Conservation (phyloP, 2,888 invertebrate species). For the Meganola albula region DNA sequence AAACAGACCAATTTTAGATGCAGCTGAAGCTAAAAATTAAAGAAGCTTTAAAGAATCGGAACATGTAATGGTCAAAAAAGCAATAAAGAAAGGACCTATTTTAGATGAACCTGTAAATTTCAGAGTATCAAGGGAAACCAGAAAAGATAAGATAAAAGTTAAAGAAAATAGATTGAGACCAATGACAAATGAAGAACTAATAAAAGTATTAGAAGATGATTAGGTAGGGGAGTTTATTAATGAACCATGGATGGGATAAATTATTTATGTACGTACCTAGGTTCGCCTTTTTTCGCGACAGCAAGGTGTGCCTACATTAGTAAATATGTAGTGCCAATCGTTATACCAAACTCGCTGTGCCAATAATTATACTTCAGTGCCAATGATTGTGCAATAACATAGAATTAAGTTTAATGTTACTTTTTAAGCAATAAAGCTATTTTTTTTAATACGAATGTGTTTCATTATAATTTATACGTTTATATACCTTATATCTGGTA, state of each 20-base stretch:
- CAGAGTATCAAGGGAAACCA: constrained; percentile 17
- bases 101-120: constrained; percentile 21
- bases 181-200: constrained; percentile 23
- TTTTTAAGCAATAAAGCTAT: constrained; percentile 22
- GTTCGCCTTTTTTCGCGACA: constrained; percentile 5
- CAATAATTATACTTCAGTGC: constrained; percentile 23
- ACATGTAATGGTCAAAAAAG: constrained; percentile 17
- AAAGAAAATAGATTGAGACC: constrained; percentile 21
- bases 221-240: constrained; percentile 17
- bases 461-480: constrained; percentile 18
- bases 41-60: constrained; percentile 15
- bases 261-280: constrained; percentile 10
- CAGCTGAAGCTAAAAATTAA: constrained; percentile 10
- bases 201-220: constrained; percentile 22
- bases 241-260: constrained; percentile 8
- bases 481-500: constrained; percentile 15
- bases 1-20: constrained; percentile 23
- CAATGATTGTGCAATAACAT: constrained; percentile 24
- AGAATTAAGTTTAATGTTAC: constrained; percentile 23
- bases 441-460: constrained; percentile 15
- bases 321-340: constrained; percentile 15
- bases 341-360: constrained; percentile 22
- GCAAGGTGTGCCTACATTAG: constrained; percentile 14
- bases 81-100: constrained; percentile 12
- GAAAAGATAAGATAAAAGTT: too few relatives aligned